Percentiles rank a stretch among this genome's conserved stretches.
These are phyloP conservation scores for Oxytorus armatus DNA, from an alignment of 2,888 invertebrate genomes.

Conservation along the genomic window DNA sequence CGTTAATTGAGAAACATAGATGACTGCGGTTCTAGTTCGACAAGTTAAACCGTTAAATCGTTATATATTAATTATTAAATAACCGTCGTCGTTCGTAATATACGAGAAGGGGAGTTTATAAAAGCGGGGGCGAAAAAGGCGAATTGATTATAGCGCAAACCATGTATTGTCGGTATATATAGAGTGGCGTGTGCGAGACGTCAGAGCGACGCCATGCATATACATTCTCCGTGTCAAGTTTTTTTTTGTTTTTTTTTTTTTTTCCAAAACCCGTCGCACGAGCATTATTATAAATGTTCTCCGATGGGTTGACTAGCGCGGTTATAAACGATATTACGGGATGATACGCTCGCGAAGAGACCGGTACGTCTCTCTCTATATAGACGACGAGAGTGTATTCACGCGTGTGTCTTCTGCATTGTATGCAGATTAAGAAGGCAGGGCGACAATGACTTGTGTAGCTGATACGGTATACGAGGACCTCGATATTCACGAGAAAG, in stretches of 20 bases:
- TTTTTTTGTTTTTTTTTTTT: conserved; percentile 6
- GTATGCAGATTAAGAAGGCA: conserved; percentile 84
- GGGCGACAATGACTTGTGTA: conserved; percentile 83
- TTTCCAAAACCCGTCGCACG: conserved; percentile 28
- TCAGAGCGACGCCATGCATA: conserved; percentile 38
- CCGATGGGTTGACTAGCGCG: conserved; percentile 53
- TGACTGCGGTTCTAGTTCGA: conserved; percentile 10
- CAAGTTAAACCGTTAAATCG: conserved; percentile 33
- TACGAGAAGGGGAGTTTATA: conserved; percentile 11
- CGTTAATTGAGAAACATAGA: conserved; percentile 7
- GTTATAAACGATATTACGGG: conserved; percentile 80
- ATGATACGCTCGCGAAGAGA: conserved; percentile 68
- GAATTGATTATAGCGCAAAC: conserved; percentile 15
- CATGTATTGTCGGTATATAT: conserved; percentile 15
- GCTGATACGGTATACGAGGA: conserved; percentile 65
- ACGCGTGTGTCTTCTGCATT: conserved; percentile 81
- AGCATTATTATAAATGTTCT: conserved; percentile 65
- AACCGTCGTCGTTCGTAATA: conserved; percentile 19
- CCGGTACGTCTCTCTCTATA: no score
- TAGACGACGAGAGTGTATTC: conserved; percentile 62
- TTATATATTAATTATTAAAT: conserved; percentile 48
- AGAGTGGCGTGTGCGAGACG: conserved; percentile 42
- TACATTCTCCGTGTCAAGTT: conserved; percentile 41
- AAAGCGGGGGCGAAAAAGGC: conserved; percentile 47
- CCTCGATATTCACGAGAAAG: conserved; percentile 68